These are phyloP conservation scores for Novumbra hubbsi DNA, from an alignment of 2,797 vertebrate genomes.

Conservation along the genomic window DNA sequence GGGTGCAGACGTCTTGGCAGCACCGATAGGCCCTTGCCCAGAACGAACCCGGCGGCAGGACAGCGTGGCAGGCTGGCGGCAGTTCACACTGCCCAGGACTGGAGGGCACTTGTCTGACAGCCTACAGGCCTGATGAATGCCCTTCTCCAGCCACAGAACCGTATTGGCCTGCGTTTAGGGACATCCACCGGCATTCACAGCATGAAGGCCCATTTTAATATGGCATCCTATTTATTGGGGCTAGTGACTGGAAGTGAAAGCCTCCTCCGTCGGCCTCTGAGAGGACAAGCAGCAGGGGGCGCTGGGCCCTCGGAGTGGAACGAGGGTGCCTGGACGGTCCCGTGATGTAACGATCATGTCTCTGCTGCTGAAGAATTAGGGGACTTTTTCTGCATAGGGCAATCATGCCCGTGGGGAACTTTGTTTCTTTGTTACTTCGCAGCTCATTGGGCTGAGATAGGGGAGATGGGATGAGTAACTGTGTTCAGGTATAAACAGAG, in stretches of 20 bases:
- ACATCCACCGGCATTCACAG: not conserved
- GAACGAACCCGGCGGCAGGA: not conserved
- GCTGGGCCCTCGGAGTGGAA: not conserved
- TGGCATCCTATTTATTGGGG: not conserved
- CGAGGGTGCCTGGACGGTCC: not conserved
- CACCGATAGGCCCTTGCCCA: not conserved
- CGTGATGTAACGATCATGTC: not conserved
- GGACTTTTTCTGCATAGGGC: not conserved
- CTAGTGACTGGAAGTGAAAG: not conserved
- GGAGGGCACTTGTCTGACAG: not conserved
- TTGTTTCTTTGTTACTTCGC: too few relatives aligned
- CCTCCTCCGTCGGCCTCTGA: not conserved
- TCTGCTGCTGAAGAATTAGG: not conserved
- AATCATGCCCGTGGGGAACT: too few relatives aligned
- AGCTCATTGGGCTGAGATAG: too few relatives aligned
- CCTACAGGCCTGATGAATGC: not conserved
- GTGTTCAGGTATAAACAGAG: too few relatives aligned
- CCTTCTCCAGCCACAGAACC: not conserved
- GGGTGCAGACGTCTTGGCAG: not conserved
- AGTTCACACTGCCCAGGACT: too few relatives aligned
- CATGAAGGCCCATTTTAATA: not conserved
- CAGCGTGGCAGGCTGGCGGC: too few relatives aligned
- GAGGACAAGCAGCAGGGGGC: not conserved
- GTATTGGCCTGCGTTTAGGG: not conserved
- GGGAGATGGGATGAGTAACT: too few relatives aligned